Conservation (phyloP, 2,113 vertebrate genomes). For the Pyrgilauda ruficollis region DNA sequence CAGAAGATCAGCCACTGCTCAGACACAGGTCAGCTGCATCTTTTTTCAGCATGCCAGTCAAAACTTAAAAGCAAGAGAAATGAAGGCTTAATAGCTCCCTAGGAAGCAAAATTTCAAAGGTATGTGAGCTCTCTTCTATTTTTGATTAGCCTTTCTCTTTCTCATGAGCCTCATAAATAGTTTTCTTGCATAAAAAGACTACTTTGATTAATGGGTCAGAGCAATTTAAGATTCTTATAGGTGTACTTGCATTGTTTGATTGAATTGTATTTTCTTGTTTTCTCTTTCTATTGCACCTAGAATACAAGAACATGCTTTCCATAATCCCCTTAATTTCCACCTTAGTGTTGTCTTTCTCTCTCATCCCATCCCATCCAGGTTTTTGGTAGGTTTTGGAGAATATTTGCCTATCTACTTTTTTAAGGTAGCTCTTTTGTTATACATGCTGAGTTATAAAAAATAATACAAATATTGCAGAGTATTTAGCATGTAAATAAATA, state of each 20-base stretch:
- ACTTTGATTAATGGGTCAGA: background rate
- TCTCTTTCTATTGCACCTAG: background rate
- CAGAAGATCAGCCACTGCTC: background rate
- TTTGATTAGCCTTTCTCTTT: background rate
- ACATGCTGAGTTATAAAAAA: background rate
- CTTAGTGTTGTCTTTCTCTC: background rate
- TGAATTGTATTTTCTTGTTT: background rate
- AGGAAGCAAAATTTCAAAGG: slow-evolving; percentile 30
- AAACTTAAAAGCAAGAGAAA: slow-evolving; percentile 14
- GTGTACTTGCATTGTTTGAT: background rate
- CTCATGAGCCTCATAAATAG: background rate
- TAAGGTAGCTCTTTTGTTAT: background rate
- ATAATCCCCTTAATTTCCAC: background rate
- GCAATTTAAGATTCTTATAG: background rate
- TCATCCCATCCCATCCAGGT: background rate
- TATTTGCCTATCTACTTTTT: background rate
- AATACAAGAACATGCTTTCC: background rate
- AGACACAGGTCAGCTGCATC: background rate
- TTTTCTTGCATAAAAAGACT: background rate
- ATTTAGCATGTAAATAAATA: background rate
- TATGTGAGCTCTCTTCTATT: background rate
- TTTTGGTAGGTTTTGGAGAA: background rate
- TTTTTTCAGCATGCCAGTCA: background rate
- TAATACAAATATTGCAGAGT: background rate
- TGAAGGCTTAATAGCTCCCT: slow-evolving; percentile 3